phyloP scores from a whole-genome alignment of 2,113 vertebrate genomes.

The Sphyrna mokarran region DNA sequence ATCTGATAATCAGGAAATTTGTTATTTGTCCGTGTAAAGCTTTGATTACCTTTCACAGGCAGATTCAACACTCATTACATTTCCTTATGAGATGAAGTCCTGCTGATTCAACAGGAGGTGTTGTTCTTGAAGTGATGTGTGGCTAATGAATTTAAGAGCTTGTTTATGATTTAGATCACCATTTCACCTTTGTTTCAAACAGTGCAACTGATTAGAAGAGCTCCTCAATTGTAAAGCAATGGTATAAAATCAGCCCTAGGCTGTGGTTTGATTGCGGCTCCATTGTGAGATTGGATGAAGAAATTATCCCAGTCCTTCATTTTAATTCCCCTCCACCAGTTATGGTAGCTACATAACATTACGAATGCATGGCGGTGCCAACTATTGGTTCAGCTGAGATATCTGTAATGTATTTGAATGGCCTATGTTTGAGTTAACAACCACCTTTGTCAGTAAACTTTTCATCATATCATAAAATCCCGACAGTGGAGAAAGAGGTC shows the following conservation, averaged over 20 bases:
- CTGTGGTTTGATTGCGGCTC: neutral
- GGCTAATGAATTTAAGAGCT: constrained; percentile 22
- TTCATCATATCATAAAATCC: too few relatives aligned
- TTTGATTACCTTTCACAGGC: constrained; percentile 23
- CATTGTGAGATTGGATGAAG: neutral
- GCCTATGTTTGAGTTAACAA: neutral
- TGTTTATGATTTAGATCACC: neutral
- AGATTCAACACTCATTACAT: constrained; percentile 22
- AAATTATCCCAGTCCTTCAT: neutral
- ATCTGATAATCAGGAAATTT: neutral
- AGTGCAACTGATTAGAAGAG: neutral
- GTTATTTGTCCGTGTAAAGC: neutral
- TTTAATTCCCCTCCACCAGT: neutral
- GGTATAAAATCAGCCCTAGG: neutral
- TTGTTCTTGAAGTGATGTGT: neutral
- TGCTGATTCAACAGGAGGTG: neutral
- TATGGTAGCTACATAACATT: neutral
- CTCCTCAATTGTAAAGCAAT: neutral
- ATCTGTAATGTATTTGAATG: neutral
- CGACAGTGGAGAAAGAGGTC: too few relatives aligned
- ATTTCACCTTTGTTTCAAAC: constrained; percentile 22
- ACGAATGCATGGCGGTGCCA: too few relatives aligned
- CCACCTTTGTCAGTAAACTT: neutral
- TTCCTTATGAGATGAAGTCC: neutral
- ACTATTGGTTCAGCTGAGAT: neutral